These are phyloP conservation scores for Phalacrocorax pelagicus DNA, from an alignment of 2,113 vertebrate species.

Conservation along the genomic window DNA sequence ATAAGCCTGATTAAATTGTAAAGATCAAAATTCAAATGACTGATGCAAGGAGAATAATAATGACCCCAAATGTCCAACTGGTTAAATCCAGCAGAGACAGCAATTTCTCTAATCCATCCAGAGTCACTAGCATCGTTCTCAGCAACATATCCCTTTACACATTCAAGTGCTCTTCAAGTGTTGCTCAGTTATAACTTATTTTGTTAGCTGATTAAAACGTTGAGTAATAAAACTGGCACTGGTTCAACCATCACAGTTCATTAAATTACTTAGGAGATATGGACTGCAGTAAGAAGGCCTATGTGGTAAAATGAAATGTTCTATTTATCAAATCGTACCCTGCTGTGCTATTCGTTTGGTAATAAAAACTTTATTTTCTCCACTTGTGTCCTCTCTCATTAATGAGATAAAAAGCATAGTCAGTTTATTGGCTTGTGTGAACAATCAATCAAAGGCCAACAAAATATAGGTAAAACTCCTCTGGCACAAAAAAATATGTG, in stretches of 20 bases:
- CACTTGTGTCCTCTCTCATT: conserved; percentile 50
- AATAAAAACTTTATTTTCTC: conserved; percentile 68
- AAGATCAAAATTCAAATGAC: background rate
- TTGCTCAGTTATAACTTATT: conserved; percentile 42
- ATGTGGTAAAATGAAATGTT: conserved; percentile 60
- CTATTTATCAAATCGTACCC: conserved; percentile 64
- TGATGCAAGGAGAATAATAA: background rate
- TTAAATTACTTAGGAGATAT: conserved; percentile 52
- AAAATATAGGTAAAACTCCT: background rate
- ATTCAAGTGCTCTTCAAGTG: conserved; percentile 23
- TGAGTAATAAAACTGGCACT: conserved; percentile 55
- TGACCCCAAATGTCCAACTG: background rate
- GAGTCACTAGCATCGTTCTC: background rate
- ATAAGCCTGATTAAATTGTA: background rate
- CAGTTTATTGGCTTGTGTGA: conserved; percentile 30
- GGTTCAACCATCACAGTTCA: conserved; percentile 44
- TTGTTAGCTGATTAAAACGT: conserved; percentile 52
- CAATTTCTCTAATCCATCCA: conserved; percentile 1
- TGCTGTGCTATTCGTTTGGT: conserved; percentile 65
- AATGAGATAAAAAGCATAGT: conserved; percentile 57
- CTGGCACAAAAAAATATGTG: background rate
- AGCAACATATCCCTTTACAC: background rate
- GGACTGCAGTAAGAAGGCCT: conserved; percentile 25
- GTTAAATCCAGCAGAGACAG: background rate
- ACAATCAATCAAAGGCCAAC: conserved; percentile 27